Evolutionary conservation across 2,797 vertebrate genomes (phyloP), one percentile per base, ranked within the genome.

Genomic region (Geotrypetes seraphini): DNA sequence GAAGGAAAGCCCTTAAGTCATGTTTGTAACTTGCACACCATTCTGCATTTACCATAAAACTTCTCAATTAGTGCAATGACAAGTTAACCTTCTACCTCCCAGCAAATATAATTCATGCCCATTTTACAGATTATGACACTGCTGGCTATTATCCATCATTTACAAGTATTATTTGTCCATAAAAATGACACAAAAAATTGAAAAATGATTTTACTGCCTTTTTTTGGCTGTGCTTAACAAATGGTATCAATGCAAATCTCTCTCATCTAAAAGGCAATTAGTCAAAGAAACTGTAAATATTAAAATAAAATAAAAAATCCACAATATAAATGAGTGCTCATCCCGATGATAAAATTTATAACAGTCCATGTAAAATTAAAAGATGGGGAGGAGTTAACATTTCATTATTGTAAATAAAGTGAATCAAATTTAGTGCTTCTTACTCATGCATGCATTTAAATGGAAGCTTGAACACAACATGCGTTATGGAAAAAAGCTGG

Each of bases 111-210:
- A 78, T 57, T 78, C 77, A 79, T 53, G 52, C 51, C 59, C 55
- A 26, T 76, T 74, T 78, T 60, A 78, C 63, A 67, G 65, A 54
- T 61, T 32, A 12, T 44, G 43, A 70, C 66, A 67, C 68, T 76
- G 66, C 43, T 65, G 52, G 50, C 72, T 74, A 78, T 79, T 82
- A 79, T 73, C 76, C 69, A 79, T 81, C 74, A 83, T 75, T 78
- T 82, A 79, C 61, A 71, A 81, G 71, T 78, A 71, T 67, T 83
- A 75, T 74, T 79, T 79, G 78, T 83, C 76, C 72, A 83, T 79
- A 82, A 82, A 79, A 82, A 65, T 79, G 77, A 79, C 79, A 82
- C 73, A 73, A 73, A 78, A 81, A 78, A 68, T 81, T 81, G 78
- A 82, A 78, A 79, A 79, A 82, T 74, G 39, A 62, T 77, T 63